Conservation (phyloP, 2,797 vertebrate genomes). For the Oophaga sylvatica region DNA sequence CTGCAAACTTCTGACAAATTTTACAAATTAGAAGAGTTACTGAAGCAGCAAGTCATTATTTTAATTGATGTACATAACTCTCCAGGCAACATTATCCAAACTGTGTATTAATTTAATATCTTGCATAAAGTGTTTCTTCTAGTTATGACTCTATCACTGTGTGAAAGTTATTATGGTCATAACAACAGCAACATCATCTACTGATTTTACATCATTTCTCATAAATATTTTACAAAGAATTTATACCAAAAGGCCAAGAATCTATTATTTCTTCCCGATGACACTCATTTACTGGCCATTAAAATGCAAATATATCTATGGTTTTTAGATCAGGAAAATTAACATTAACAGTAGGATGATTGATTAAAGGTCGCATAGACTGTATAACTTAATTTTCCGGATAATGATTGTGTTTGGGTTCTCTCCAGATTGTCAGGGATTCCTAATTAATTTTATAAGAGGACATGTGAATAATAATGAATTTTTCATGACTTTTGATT, state of each 20-base stretch:
- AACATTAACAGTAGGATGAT: conserved; percentile 82
- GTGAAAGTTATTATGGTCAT: conserved; percentile 25
- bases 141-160: conserved; percentile 6
- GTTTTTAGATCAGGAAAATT: conserved; percentile 84
- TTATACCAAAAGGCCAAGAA: conserved; percentile 79
- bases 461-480: conserved; percentile 75
- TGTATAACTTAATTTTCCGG: conserved; percentile 81
- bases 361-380: conserved; percentile 82
- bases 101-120: conserved; percentile 2
- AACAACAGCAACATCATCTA: conserved; percentile 66
- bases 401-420: conserved; percentile 78
- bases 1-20: not conserved
- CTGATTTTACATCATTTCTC: conserved; percentile 69
- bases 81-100: conserved; percentile 17
- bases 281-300: conserved; percentile 83
- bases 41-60: not conserved
- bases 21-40: not conserved
- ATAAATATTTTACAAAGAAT: conserved; percentile 72
- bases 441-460: conserved; percentile 80
- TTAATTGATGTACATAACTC: conserved; percentile 3
- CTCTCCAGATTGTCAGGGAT: conserved; percentile 80
- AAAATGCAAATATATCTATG: conserved; percentile 86
- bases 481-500: conserved; percentile 62
- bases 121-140: conserved; percentile 14
- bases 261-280: conserved; percentile 82